These are phyloP conservation scores for Eilema caniola DNA, from an alignment of 2,888 invertebrate genomes.

Conservation along the genomic window DNA sequence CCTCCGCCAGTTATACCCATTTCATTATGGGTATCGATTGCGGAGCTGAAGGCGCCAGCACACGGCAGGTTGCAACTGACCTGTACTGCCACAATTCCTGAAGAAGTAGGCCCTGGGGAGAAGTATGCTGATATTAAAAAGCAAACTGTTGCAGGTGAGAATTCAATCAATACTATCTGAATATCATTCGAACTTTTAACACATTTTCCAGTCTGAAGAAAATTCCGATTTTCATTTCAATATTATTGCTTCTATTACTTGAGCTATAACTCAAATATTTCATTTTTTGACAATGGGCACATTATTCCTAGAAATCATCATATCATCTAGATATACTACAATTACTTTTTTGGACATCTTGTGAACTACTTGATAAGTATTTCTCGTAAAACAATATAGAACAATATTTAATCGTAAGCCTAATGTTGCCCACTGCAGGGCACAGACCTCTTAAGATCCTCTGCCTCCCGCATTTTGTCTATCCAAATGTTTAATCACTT, in stretches of 20 bases:
- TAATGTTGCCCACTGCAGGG: too few relatives aligned
- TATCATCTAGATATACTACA: too few relatives aligned
- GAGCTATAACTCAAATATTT: too few relatives aligned
- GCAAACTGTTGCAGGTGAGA: slow-evolving; percentile 90
- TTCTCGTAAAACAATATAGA: too few relatives aligned
- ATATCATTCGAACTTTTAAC: not conserved
- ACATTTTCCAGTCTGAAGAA: too few relatives aligned
- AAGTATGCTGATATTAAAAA: slow-evolving; percentile 92
- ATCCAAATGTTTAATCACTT: not conserved
- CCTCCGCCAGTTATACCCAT: slow-evolving; percentile 87
- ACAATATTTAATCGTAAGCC: too few relatives aligned
- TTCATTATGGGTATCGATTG: slow-evolving; percentile 91
- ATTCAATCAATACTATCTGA: not conserved
- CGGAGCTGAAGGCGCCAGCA: slow-evolving; percentile 90
- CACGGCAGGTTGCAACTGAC: slow-evolving; percentile 91
- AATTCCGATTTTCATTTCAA: too few relatives aligned
- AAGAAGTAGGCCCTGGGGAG: slow-evolving; percentile 90
- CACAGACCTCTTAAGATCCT: not conserved
- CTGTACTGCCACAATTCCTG: slow-evolving; percentile 93
- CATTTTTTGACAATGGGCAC: too few relatives aligned
- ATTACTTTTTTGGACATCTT: too few relatives aligned
- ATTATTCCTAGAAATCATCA: too few relatives aligned
- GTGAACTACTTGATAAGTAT: too few relatives aligned
- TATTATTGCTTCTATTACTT: too few relatives aligned
- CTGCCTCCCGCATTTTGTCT: not conserved